Base-by-base conservation (phyloP, 2,113 vertebrate genomes). In the Lanius ludovicianus region DNA sequence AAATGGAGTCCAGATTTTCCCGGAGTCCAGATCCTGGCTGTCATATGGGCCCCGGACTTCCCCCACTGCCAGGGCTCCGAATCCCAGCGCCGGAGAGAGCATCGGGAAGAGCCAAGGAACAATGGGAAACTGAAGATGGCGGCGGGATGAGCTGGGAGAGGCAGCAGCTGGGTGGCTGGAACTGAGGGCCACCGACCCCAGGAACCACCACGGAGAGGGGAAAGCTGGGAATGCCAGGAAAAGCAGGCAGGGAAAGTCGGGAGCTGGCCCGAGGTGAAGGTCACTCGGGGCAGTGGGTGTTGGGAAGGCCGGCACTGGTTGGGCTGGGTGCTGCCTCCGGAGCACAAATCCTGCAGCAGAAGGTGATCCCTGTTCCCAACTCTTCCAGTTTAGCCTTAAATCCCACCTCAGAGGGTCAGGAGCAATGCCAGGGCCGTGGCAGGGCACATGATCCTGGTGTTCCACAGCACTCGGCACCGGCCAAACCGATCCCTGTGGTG, bases 381-480 rank as follows among this genome's bases (percentile, higher is more conserved):
- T 20, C n/a, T 57, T 39, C 47, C 13, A 4, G 2, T 76, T 86
- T 17, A 70, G 37, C 70, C 37, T 41, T 13, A 41, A 71, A 62
- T 71, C 52, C 70, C 77, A 39, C 21, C 47, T 7, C 7, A 2
- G 1, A 3, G 74, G 31, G 41, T 37, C 9, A 1, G 46, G 35
- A 49, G 75, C 0, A 4, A 20, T 0, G 28, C 25, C 37, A 16
- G 46, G 24, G 49, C 17, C 0, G 0, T 3, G 18, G 46, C 0
- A 0, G 57, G 8, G 33, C 18, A 37, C 31, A 39, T 0, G 2
- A 56, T 13, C 27, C 39, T 2, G 4, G 15, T 1, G 39, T 18
- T 44, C 15, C 69, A 2, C 47, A 1, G 37, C 20, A 25, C 14
- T 11, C 13, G 0, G 81, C 15, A 5, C 6, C 20, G 0, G 56